Evolutionary conservation across 2,113 vertebrate species (phyloP).

Genomic region (Vimba vimba): DNA sequence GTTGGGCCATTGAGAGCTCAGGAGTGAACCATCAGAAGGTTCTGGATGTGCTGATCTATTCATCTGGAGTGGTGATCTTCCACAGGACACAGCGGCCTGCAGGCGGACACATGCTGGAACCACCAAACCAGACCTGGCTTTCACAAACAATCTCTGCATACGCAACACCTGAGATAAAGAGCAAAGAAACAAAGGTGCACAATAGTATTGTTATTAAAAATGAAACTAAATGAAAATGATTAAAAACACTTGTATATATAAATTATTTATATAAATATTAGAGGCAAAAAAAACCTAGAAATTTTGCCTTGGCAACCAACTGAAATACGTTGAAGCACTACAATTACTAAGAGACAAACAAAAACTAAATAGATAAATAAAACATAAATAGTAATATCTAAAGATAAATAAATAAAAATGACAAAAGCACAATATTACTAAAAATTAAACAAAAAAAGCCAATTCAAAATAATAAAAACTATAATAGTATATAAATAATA

Average conservation of each 20-base stretch:
- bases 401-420: too few species aligned
- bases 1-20: not conserved
- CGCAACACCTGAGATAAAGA: constrained; percentile 74
- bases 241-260: not conserved
- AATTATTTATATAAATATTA: not conserved
- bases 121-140: constrained; percentile 72
- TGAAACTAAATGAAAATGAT: not conserved
- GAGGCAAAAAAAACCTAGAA: too few species aligned
- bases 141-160: constrained; percentile 81
- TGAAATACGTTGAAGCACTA: too few species aligned
- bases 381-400: too few species aligned
- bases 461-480: too few species aligned
- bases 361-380: too few species aligned
- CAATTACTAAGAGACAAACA: too few species aligned
- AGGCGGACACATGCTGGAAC: constrained; percentile 88
- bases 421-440: too few species aligned
- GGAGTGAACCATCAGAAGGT: constrained; percentile 1
- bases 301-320: too few species aligned
- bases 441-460: too few species aligned
- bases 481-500: too few species aligned
- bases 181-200: constrained; percentile 17
- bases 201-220: not conserved
- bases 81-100: constrained; percentile 70
- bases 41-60: constrained; percentile 32
- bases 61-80: constrained; percentile 49